A percentile compares a stretch with the other conserved stretches of the same genome.
These are phyloP conservation scores for Pogoniulus pusillus DNA, from an alignment of 2,797 vertebrate species.

Conservation along the genomic window DNA sequence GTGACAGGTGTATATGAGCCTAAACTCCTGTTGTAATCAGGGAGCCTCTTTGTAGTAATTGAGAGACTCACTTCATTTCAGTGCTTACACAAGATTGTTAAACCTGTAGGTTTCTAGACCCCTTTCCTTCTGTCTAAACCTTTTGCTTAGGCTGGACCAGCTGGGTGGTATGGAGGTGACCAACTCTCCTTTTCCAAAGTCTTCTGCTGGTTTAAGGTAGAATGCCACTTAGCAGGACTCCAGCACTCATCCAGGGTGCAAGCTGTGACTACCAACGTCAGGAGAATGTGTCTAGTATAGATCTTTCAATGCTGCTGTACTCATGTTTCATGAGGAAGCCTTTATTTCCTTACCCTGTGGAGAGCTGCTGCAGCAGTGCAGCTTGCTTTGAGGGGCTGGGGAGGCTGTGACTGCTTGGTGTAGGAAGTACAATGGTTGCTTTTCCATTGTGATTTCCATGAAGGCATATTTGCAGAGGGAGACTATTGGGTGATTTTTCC, in stretches of 20 bases:
- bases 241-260: neutral
- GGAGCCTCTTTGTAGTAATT: neutral
- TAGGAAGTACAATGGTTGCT: neutral
- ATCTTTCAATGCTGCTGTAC: neutral
- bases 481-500: neutral
- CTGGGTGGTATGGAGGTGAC: neutral
- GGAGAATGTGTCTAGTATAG: neutral
- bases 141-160: neutral
- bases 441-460: neutral
- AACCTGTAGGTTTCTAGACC: neutral
- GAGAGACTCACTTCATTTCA: neutral
- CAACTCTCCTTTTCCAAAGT: neutral
- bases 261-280: neutral
- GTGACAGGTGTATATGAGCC: accelerated
- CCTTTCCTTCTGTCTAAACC: neutral
- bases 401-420: neutral
- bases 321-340: neutral
- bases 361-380: neutral
- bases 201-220: neutral
- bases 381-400: neutral
- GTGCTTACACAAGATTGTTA: neutral
- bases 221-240: neutral
- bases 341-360: neutral
- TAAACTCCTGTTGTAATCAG: neutral
- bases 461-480: neutral